phyloP scores from a whole-genome alignment of 2,888 invertebrate species.

The Coronaproctus castanopsis region DNA sequence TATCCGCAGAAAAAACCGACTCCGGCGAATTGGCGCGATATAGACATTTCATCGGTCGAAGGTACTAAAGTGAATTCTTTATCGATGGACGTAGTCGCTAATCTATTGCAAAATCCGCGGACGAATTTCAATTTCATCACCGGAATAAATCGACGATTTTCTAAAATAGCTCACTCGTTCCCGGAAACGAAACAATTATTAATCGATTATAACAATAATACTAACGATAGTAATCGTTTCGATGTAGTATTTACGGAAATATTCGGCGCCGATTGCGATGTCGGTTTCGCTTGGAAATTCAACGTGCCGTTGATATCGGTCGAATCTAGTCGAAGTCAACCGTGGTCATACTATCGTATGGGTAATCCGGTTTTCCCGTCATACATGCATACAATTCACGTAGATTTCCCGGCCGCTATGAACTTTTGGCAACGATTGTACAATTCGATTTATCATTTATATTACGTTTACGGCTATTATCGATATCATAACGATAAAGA shows the following conservation, averaged over 20 bases:
- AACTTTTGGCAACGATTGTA: constrained; percentile 15
- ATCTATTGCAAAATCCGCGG: constrained; percentile 1
- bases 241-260: constrained; percentile 15
- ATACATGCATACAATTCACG: constrained; percentile 16
- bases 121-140: constrained; percentile 11
- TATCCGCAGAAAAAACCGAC: constrained; percentile 26
- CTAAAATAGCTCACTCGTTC: constrained; percentile 10
- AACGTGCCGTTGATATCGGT: constrained; percentile 13
- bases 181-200: constrained; percentile 16
- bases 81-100: constrained; percentile 6
- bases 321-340: constrained; percentile 7
- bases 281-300: constrained; percentile 13
- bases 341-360: constrained; percentile 17
- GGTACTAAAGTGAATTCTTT: constrained; percentile 6
- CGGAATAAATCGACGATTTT: constrained; percentile 9
- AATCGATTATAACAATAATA: too few relatives aligned
- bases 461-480: constrained; percentile 7
- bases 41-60: constrained; percentile 12
- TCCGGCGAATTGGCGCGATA: constrained; percentile 26
- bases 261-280: constrained; percentile 15
- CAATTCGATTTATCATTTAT: constrained; percentile 13
- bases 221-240: constrained; percentile 14
- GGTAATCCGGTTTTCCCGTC: constrained; percentile 17
- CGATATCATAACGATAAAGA: constrained; percentile 13
- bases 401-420: constrained; percentile 11